Percentiles rank a stretch among this genome's conserved stretches.
phyloP scores from a whole-genome alignment of 1,140 invertebrate genomes.

The Pygmarrhopalites habei region DNA sequence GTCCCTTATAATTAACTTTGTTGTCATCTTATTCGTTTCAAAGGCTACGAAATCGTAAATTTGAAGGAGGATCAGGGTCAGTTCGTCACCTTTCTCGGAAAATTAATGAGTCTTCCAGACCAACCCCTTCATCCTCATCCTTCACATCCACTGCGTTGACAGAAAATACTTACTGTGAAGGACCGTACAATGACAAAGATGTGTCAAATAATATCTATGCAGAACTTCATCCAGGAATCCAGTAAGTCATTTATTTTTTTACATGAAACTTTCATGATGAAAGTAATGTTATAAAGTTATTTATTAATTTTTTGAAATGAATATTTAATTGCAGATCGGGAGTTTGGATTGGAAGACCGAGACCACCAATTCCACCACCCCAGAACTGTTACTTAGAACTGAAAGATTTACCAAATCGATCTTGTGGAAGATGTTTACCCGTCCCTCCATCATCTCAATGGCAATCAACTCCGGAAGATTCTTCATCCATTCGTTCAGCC shows the following conservation, averaged over 20 bases:
- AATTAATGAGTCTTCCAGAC: slow-evolving; percentile 9
- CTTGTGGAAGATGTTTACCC: slow-evolving; percentile 11
- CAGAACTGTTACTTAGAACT: slow-evolving; percentile 28
- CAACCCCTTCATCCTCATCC: slow-evolving; percentile 1
- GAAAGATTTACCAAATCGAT: slow-evolving; percentile 18
- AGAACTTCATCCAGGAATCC: slow-evolving; percentile 16
- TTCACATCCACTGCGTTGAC: slow-evolving; percentile 18
- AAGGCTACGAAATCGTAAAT: slow-evolving; percentile 26
- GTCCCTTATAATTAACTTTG: not conserved
- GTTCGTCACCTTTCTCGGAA: slow-evolving; percentile 23
- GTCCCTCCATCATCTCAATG: not conserved
- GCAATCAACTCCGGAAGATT: not conserved
- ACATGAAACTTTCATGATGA: too few species aligned
- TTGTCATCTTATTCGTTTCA: not conserved
- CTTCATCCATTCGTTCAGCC: slow-evolving; percentile 14
- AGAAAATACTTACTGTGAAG: slow-evolving; percentile 27
- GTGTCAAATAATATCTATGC: slow-evolving; percentile 23
- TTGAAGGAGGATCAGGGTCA: slow-evolving; percentile 14
- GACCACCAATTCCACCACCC: slow-evolving; percentile 2
- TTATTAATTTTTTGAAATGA: too few species aligned
- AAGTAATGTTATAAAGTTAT: too few species aligned
- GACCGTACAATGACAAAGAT: slow-evolving; percentile 25
- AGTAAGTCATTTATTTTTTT: slow-evolving; percentile 9
- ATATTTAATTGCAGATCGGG: not conserved
- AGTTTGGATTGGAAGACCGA: slow-evolving; percentile 10